These are phyloP conservation scores for Decapterus maruadsi DNA, from an alignment of 2,797 vertebrate genomes.

Conservation along the genomic window DNA sequence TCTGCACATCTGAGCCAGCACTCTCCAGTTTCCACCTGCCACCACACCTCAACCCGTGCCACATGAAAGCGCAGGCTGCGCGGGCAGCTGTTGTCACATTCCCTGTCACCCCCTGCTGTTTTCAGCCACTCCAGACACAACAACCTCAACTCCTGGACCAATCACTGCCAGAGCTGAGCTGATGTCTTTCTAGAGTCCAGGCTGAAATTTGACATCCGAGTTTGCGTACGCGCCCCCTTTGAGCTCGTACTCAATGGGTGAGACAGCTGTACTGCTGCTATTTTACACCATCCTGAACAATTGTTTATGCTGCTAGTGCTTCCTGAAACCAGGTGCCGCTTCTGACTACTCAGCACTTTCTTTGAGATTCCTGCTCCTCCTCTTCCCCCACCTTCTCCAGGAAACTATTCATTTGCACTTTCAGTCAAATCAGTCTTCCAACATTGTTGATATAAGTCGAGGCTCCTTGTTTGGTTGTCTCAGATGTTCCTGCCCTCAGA, in stretches of 20 bases:
- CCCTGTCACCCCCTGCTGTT: conserved; percentile 39
- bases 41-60: conserved; percentile 50
- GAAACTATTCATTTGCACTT: conserved; percentile 36
- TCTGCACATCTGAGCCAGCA: conserved; percentile 7
- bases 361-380: conserved; percentile 20
- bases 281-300: conserved; percentile 37
- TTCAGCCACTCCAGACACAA: conserved; percentile 66
- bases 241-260: conserved; percentile 30
- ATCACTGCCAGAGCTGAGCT: conserved; percentile 36
- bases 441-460: conserved; percentile 18
- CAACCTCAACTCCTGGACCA: conserved; percentile 29
- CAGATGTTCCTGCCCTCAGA: conserved; percentile 13
- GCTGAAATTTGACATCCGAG: conserved; percentile 54
- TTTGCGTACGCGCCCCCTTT: not conserved
- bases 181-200: conserved; percentile 12
- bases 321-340: conserved; percentile 59
- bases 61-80: conserved; percentile 52
- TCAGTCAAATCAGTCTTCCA: conserved; percentile 46
- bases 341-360: conserved; percentile 63
- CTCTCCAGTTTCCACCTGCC: conserved; percentile 68
- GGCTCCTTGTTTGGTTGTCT: conserved; percentile 24
- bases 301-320: conserved; percentile 38
- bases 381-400: not conserved
- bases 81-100: conserved; percentile 70
- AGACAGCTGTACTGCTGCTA: conserved; percentile 47